A percentile compares a stretch with the other conserved stretches of the same genome.
phyloP scores from a whole-genome alignment of 30 jellyfish, hydroid and myxozoan species.

The Catostylus mosaicus region DNA sequence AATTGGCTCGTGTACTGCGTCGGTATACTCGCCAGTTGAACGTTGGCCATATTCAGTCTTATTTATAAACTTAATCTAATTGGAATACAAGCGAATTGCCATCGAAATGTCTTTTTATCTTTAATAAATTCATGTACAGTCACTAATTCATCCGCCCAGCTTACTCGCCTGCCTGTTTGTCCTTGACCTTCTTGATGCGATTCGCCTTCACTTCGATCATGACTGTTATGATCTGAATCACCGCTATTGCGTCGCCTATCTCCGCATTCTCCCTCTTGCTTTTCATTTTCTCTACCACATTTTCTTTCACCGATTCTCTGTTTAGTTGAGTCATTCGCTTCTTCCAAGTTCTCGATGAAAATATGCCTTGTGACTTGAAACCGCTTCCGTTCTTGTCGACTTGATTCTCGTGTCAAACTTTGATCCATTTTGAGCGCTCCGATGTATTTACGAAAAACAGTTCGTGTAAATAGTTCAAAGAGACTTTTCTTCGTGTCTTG shows the following conservation, averaged over 20 bases:
- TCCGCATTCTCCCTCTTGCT: not conserved
- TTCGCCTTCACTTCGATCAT: not conserved
- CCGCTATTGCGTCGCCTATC: conserved; percentile 25
- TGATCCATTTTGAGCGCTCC: no score
- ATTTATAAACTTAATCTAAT: not conserved
- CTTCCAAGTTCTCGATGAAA: conserved; percentile 1
- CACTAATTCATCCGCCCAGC: conserved; percentile 81
- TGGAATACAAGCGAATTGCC: conserved; percentile 35
- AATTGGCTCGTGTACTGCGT: no score
- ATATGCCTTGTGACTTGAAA: conserved; percentile 9
- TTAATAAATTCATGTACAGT: conserved; percentile 63
- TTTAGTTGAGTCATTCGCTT: not conserved
- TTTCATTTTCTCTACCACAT: not conserved
- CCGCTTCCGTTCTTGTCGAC: not conserved
- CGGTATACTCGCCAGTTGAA: not conserved
- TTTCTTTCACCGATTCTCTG: not conserved
- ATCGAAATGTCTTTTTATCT: conserved; percentile 40
- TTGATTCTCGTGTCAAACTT: no score
- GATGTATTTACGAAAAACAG: no score
- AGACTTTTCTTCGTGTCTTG: no score
- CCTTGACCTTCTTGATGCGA: not conserved
- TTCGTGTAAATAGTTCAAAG: no score
- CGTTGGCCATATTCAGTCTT: not conserved
- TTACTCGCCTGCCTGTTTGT: conserved; percentile 46
- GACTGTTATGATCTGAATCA: not conserved